Base-by-base conservation (phyloP, 2,888 invertebrate genomes). In the Cataglyphis rosenhaueri region DNA sequence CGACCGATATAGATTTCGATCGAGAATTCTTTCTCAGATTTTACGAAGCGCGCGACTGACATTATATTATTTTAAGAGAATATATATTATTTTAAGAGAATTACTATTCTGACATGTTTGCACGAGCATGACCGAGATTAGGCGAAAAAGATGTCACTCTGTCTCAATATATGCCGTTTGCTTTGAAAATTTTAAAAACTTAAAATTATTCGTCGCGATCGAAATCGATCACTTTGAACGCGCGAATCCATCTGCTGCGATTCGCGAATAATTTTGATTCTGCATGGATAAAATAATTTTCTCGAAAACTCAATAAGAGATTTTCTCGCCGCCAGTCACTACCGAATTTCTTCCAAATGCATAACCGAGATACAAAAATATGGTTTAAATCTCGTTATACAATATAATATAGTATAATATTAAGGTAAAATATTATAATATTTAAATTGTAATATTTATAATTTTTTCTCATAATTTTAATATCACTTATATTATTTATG, bases 1-100 rank as follows among this genome's bases (percentile, higher is more conserved):
- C 41, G 25, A 38, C 29, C 38, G 62, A 83, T 79, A 64, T 70
- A 32, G 79, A 70, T 35, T 5, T 29, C 32, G 44, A 78, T 64
- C 55, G 48, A 52, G 5, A 21, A 66, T 18, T 68, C 57, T 59
- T 59, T 68, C 38, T 15, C 29, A 29, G 41, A 66, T 66, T 32
- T 70, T 18, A 35, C 10, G 8, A 44, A 64, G 9, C 57, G 48
- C 48, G 48, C 48, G 52, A 68, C n/a, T 32, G 5, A n/a, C 38
- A 5, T 66, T 66, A 41, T 41, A 70, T 79, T 78, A 68, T 59
- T 68, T 78, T 44, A 66, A 41, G 32, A 4, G 15, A 9, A 57
- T 59, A 32, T 25, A 25, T 25, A 25, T 25, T 25, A 25, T 25
- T 25, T 25, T 25, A 25, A 25, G 25, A 6, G 15, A 12, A 55